phyloP scores from a whole-genome alignment of 2,113 vertebrate genomes.

The Callipepla californica region DNA sequence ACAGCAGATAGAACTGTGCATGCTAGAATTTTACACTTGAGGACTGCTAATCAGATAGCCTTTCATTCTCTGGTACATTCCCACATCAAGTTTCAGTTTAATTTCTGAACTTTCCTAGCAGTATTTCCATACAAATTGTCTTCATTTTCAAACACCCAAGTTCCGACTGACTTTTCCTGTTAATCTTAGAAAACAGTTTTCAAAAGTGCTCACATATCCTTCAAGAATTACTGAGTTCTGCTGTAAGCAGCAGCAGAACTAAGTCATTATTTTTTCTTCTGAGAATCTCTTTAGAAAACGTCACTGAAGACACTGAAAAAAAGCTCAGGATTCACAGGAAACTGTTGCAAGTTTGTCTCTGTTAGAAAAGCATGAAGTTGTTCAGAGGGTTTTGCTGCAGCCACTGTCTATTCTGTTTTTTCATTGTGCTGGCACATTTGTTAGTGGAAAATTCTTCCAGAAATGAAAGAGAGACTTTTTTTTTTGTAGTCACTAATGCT shows the following conservation, averaged over 20 bases:
- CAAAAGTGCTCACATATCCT: background rate
- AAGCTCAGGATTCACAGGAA: background rate
- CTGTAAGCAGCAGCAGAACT: slow-evolving; percentile 15
- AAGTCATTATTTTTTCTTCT: background rate
- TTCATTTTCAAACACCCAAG: background rate
- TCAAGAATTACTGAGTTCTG: background rate
- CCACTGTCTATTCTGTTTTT: background rate
- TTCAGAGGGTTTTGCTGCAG: background rate
- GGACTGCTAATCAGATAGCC: background rate
- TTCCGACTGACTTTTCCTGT: background rate
- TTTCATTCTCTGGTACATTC: background rate
- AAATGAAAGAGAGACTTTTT: background rate
- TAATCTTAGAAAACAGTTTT: background rate
- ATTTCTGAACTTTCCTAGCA: slow-evolving; percentile 3
- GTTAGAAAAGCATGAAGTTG: background rate
- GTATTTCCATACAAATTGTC: background rate
- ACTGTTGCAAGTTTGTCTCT: background rate
- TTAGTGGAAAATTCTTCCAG: background rate
- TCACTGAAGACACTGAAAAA: background rate
- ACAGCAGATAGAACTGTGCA: background rate
- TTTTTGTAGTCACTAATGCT: background rate
- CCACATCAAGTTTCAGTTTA: background rate
- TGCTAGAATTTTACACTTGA: background rate
- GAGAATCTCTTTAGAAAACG: background rate
- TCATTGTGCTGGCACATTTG: background rate